Percentiles rank a stretch among this genome's conserved stretches.
Evolutionary conservation across 1,140 invertebrate genomes (phyloP).

Genomic region (Amyelois transitella): DNA sequence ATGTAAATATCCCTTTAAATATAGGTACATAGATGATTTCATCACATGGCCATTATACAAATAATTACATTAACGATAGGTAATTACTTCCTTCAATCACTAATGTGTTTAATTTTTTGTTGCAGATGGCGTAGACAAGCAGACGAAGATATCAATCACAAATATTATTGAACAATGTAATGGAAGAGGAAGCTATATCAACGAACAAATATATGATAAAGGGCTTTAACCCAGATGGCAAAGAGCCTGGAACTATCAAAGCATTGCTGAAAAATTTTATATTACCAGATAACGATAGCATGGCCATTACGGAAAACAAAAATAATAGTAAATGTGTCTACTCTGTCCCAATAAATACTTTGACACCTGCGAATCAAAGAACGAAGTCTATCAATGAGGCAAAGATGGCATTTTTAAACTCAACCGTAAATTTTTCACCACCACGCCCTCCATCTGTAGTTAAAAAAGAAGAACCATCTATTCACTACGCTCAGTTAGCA

Average conservation of each 20-base stretch:
- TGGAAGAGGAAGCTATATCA: slow-evolving; percentile 55
- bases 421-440: slow-evolving; percentile 30
- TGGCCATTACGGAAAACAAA: slow-evolving; percentile 64
- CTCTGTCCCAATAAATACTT: slow-evolving; percentile 46
- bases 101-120: slow-evolving; percentile 33
- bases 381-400: slow-evolving; percentile 50
- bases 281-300: slow-evolving; percentile 44
- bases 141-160: slow-evolving; percentile 44
- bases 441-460: slow-evolving; percentile 9
- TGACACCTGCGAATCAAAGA: slow-evolving; percentile 34
- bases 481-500: slow-evolving; percentile 65
- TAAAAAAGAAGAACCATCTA: slow-evolving; percentile 32
- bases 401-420: slow-evolving; percentile 54
- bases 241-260: slow-evolving; percentile 53
- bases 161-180: slow-evolving; percentile 57
- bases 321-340: slow-evolving; percentile 51
- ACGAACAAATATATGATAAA: slow-evolving; percentile 51
- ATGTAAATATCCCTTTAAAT: no score
- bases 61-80: not conserved
- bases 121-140: slow-evolving; percentile 67
- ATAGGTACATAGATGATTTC: no score
- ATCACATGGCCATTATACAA: no score
- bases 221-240: slow-evolving; percentile 41
- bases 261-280: slow-evolving; percentile 58
- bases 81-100: slow-evolving; percentile 22